These are phyloP conservation scores for Alsophila aescularia DNA, from an alignment of 2,888 invertebrate genomes.

Conservation along the genomic window DNA sequence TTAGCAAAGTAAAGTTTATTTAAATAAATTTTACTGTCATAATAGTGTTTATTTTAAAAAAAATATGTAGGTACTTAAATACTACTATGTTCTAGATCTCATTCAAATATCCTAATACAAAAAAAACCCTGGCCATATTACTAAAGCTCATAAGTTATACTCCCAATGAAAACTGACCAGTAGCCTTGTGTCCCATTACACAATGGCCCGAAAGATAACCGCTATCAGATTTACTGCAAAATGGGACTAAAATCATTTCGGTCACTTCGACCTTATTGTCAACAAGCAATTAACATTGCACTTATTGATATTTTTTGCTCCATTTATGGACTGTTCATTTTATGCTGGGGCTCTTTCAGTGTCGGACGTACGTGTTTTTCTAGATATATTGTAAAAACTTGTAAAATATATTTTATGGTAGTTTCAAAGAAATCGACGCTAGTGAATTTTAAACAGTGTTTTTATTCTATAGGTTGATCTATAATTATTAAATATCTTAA, in stretches of 20 bases:
- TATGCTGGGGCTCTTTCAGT: neutral
- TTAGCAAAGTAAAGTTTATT: too few species aligned
- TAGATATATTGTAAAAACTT: neutral
- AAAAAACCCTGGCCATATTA: too few species aligned
- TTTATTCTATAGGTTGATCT: too few species aligned
- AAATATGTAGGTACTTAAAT: too few species aligned
- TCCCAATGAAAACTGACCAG: conserved; percentile 4
- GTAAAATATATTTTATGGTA: neutral
- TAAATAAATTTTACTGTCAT: too few species aligned
- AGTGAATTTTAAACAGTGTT: too few species aligned
- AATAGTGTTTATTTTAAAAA: too few species aligned
- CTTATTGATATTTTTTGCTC: conserved; percentile 17
- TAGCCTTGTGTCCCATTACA: conserved; percentile 21
- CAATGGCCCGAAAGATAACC: conserved; percentile 13
- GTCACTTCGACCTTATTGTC: conserved; percentile 7
- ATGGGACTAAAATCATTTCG: conserved; percentile 11
- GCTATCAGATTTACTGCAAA: conserved; percentile 24
- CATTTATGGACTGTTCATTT: conserved; percentile 13
- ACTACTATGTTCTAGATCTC: too few species aligned
- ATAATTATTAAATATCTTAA: too few species aligned
- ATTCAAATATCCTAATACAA: too few species aligned
- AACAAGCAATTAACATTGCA: conserved; percentile 27
- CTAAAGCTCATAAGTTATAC: neutral
- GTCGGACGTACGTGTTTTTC: neutral
- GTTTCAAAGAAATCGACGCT: too few species aligned